phyloP scores from a whole-genome alignment of 2,113 vertebrate species.

The Oncorhynchus keta region DNA sequence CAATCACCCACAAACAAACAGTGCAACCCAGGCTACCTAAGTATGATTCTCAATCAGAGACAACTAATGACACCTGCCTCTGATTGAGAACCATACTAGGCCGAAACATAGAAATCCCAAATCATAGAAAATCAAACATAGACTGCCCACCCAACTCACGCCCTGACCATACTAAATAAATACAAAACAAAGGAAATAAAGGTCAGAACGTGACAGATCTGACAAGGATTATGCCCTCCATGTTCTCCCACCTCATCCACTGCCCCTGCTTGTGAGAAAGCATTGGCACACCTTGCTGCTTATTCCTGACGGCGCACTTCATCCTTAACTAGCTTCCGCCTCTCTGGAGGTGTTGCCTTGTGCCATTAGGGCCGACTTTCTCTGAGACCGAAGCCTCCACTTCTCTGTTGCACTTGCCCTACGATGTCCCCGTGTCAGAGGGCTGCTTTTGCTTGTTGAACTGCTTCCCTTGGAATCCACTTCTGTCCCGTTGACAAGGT shows the following conservation, averaged over 20 bases:
- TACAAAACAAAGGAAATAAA: too few species aligned
- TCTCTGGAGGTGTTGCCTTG: neutral
- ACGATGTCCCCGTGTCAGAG: conserved; percentile 6
- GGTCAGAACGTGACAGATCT: too few species aligned
- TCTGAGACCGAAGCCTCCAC: neutral
- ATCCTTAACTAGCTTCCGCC: neutral
- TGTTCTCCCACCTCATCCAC: conserved; percentile 19
- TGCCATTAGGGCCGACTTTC: neutral
- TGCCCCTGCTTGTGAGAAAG: conserved; percentile 8
- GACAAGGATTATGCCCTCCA: conserved; percentile 2
- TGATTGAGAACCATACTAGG: too few species aligned
- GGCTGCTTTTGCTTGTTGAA: conserved; percentile 5
- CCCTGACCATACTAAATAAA: too few species aligned
- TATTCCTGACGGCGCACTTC: neutral
- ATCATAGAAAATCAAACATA: too few species aligned
- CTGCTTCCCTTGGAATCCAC: conserved; percentile 8
- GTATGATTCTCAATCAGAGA: too few species aligned
- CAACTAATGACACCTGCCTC: too few species aligned
- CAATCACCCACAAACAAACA: too few species aligned
- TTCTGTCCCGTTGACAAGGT: neutral
- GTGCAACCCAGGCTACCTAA: too few species aligned
- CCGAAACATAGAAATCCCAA: too few species aligned
- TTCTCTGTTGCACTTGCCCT: conserved; percentile 6
- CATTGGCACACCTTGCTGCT: conserved; percentile 8
- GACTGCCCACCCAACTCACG: too few species aligned